phyloP scores from a whole-genome alignment of 2,797 vertebrate genomes.

The Protonibea diacanthus region DNA sequence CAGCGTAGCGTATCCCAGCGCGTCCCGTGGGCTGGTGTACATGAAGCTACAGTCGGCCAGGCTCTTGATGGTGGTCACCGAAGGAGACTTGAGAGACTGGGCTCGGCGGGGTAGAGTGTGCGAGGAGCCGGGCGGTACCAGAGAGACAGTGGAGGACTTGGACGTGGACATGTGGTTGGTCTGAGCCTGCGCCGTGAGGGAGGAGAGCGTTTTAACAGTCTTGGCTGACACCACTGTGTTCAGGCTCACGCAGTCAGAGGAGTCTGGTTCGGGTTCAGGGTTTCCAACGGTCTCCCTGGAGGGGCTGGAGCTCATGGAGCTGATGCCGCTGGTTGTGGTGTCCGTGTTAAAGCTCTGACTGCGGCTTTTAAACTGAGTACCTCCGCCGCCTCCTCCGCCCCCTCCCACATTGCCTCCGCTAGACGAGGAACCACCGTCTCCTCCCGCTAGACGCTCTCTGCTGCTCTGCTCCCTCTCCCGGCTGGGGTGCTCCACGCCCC shows the following conservation, averaged over 20 bases:
- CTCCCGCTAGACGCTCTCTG: slow-evolving; percentile 91
- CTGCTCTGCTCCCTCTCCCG: slow-evolving; percentile 92
- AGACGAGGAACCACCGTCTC: slow-evolving; percentile 86
- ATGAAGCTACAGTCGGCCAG: slow-evolving; percentile 97
- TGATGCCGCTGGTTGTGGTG: slow-evolving; percentile 98
- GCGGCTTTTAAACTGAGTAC: slow-evolving; percentile 96
- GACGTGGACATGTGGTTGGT: slow-evolving; percentile 92
- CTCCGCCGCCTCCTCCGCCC: slow-evolving; percentile 79
- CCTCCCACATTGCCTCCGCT: slow-evolving; percentile 83
- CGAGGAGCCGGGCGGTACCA: slow-evolving; percentile 94
- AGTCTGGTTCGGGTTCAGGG: slow-evolving; percentile 87
- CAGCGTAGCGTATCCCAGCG: slow-evolving; percentile 96
- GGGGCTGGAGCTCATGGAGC: slow-evolving; percentile 99
- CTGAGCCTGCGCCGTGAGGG: slow-evolving; percentile 89
- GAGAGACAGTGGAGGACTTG: slow-evolving; percentile 93
- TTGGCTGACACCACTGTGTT: slow-evolving; percentile 97
- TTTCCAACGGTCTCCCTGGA: slow-evolving; percentile 95
- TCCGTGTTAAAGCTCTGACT: slow-evolving; percentile 99
- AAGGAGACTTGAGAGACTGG: slow-evolving; percentile 97
- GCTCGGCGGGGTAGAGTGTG: slow-evolving; percentile 97
- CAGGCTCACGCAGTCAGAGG: slow-evolving; percentile 97
- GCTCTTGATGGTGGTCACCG: slow-evolving; percentile 94
- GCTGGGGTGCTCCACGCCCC: slow-evolving; percentile 83
- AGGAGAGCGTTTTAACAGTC: slow-evolving; percentile 92
- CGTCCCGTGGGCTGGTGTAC: slow-evolving; percentile 96